Conservation (phyloP, 2,888 invertebrate species). For the Drosophila buzzatii region DNA sequence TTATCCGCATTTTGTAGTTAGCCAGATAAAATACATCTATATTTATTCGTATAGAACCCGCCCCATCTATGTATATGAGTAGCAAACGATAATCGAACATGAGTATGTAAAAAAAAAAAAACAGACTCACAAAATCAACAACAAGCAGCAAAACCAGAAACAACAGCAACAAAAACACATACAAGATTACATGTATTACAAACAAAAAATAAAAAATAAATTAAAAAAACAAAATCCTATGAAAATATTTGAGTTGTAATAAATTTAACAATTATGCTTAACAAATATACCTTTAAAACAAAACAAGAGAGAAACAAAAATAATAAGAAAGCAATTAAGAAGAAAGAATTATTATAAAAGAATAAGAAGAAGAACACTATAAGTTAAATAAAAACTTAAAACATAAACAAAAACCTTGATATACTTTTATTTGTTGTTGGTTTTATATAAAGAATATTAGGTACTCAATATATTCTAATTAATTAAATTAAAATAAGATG, state of each 20-base stretch:
- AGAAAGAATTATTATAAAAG: constrained; percentile 29
- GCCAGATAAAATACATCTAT: constrained; percentile 54
- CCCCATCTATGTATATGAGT: constrained; percentile 46
- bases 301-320: constrained; percentile 10
- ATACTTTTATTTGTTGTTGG: neutral
- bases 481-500: neutral
- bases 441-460: neutral
- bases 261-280: constrained; percentile 54
- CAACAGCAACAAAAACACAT: constrained; percentile 4
- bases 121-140: neutral
- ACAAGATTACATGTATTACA: constrained; percentile 44
- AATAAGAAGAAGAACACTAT: constrained; percentile 46
- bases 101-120: constrained; percentile 1
- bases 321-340: constrained; percentile 37
- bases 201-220: too few species aligned
- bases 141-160: neutral
- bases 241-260: constrained; percentile 71
- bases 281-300: constrained; percentile 28
- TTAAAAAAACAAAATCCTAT: constrained; percentile 51
- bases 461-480: neutral
- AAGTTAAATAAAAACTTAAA: constrained; percentile 69
- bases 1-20: constrained; percentile 49
- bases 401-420: constrained; percentile 10
- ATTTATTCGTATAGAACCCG: constrained; percentile 41
- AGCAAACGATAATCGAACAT: constrained; percentile 31